These are phyloP conservation scores for Clarias batrachus DNA, from an alignment of 2,113 vertebrate genomes.

Conservation along the genomic window DNA sequence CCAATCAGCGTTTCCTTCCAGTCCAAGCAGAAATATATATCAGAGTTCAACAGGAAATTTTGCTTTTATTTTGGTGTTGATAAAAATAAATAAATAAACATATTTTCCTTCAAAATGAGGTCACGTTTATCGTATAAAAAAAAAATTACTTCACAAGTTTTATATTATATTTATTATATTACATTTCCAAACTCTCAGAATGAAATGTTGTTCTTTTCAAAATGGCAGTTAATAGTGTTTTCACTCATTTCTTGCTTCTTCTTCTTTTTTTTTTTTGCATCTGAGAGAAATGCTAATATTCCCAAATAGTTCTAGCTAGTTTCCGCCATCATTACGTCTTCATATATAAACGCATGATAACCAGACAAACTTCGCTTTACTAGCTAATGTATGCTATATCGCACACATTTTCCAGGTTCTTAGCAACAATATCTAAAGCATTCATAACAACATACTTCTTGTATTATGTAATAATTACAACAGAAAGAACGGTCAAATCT, in stretches of 20 bases:
- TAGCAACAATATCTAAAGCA: neutral
- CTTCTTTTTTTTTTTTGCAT: neutral
- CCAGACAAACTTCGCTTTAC: neutral
- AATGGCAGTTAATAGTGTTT: neutral
- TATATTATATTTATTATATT: no score
- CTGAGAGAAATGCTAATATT: neutral
- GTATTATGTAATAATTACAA: neutral
- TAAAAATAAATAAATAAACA: neutral
- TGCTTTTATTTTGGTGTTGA: neutral
- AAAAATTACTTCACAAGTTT: neutral
- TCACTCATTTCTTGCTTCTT: neutral
- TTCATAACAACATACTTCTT: neutral
- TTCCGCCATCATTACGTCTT: neutral
- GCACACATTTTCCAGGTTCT: neutral
- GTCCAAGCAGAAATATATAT: neutral
- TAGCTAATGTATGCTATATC: neutral
- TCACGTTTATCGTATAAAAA: neutral
- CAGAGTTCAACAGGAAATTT: neutral
- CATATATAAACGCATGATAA: neutral
- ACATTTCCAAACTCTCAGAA: neutral
- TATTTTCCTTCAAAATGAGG: neutral
- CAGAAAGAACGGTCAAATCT: neutral
- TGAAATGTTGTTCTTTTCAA: neutral
- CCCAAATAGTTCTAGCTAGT: neutral
- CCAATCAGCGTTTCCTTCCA: constrained; percentile 23